phyloP scores from a whole-genome alignment of 2,113 vertebrate species.

The Bambusicola thoracicus region DNA sequence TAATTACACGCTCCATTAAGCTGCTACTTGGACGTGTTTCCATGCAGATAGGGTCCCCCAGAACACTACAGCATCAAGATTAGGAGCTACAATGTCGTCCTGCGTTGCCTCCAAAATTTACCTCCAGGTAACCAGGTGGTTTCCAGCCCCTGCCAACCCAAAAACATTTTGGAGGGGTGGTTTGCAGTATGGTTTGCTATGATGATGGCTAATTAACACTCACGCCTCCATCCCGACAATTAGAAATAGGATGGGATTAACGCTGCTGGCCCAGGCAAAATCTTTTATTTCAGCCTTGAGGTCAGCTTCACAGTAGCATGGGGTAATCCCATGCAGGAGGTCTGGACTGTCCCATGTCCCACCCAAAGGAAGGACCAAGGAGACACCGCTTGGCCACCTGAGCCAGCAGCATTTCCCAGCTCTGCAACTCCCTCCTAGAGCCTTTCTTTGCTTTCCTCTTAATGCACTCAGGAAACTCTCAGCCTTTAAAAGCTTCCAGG shows the following conservation, averaged over 20 bases:
- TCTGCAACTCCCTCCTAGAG: neutral
- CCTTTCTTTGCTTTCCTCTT: neutral
- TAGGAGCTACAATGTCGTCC: too few relatives aligned
- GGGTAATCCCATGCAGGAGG: too few relatives aligned
- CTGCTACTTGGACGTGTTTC: neutral
- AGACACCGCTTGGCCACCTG: rapidly evolving
- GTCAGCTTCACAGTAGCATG: neutral
- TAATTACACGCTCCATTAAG: slow-evolving; percentile 14
- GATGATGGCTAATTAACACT: rapidly evolving
- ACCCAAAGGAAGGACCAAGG: rapidly evolving
- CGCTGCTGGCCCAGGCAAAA: rapidly evolving
- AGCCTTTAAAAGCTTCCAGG: neutral
- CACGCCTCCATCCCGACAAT: neutral
- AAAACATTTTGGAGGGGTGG: neutral
- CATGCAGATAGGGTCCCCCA: neutral
- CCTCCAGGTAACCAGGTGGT: neutral
- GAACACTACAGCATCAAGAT: neutral
- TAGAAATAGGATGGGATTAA: neutral
- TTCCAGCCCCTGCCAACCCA: neutral
- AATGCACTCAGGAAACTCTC: neutral
- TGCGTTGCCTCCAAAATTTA: neutral
- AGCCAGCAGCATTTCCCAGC: neutral
- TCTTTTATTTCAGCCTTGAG: neutral
- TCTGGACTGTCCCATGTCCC: neutral
- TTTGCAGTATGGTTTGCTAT: neutral